Conservation (phyloP, 2,113 vertebrate species). For the Himantopus leucocephalus region DNA sequence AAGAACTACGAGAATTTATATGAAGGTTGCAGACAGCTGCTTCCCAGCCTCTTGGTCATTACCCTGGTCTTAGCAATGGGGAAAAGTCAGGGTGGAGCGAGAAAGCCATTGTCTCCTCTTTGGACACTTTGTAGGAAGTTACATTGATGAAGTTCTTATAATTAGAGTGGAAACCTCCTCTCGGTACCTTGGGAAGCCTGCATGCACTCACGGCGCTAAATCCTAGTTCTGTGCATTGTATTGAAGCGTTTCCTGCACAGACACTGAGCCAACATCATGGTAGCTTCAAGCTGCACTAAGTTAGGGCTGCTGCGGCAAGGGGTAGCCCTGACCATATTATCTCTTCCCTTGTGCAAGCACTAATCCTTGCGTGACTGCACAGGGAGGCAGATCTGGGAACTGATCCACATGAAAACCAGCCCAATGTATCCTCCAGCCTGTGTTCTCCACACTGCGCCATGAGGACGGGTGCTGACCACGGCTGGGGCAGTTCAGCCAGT, state of each 20-base stretch:
- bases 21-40: background rate
- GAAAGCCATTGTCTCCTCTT: background rate
- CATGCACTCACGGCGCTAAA: background rate
- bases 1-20: background rate
- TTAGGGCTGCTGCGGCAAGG: background rate
- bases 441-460: accelerated
- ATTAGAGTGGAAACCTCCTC: background rate
- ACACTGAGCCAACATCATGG: background rate
- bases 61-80: background rate
- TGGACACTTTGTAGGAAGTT: background rate
- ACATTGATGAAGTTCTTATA: background rate
- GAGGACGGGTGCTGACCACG: background rate
- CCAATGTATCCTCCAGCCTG: background rate
- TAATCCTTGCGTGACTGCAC: background rate
- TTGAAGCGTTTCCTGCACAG: background rate
- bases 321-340: background rate
- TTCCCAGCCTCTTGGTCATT: background rate
- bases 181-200: background rate
- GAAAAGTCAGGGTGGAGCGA: background rate
- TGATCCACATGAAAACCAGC: background rate
- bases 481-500: background rate
- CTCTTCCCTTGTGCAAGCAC: background rate
- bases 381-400: background rate
- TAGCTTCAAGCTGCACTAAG: background rate
- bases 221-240: too few species aligned